These are phyloP conservation scores for Sebastes hubbsi DNA, from an alignment of 2,797 vertebrate species.

Conservation along the genomic window DNA sequence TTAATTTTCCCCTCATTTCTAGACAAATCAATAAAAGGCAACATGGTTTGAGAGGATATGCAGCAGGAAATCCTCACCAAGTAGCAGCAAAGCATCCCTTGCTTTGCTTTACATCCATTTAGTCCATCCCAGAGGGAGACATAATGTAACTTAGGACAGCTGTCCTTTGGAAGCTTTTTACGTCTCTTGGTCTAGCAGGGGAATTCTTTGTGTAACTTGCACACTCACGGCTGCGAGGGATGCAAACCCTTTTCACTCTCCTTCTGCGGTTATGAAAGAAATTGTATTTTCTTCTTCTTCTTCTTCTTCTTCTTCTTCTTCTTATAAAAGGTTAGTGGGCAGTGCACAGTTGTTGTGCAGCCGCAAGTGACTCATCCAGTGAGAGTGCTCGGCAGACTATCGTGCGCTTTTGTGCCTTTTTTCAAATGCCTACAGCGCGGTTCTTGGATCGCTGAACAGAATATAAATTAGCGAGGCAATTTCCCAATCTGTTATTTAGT, in stretches of 20 bases:
- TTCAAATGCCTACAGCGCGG: conserved; percentile 25
- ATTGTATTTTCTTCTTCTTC: conserved; percentile 19
- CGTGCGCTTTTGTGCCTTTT: conserved; percentile 34
- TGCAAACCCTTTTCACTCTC: conserved; percentile 61
- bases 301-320: background rate
- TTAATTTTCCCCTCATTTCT: background rate
- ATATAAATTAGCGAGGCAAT: conserved; percentile 42
- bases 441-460: conserved; percentile 38
- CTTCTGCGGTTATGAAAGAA: conserved; percentile 59
- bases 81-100: conserved; percentile 16
- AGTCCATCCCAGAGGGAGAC: conserved; percentile 21
- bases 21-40: background rate
- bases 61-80: conserved; percentile 35
- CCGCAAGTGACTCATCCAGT: conserved; percentile 55
- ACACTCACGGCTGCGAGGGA: conserved; percentile 66
- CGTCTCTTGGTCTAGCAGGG: conserved; percentile 21
- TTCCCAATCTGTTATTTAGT: conserved; percentile 60
- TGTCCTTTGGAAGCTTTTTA: conserved; percentile 54
- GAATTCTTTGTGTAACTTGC: conserved; percentile 57
- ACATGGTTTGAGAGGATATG: conserved; percentile 24
- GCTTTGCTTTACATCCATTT: conserved; percentile 12
- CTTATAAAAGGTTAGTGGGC: conserved; percentile 46
- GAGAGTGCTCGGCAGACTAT: conserved; percentile 14
- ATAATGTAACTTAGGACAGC: conserved; percentile 38
- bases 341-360: conserved; percentile 30